Evolutionary conservation across 1,140 invertebrate genomes (phyloP), one percentile per base, ranked within the genome.

Genomic region (Nymphalis io): DNA sequence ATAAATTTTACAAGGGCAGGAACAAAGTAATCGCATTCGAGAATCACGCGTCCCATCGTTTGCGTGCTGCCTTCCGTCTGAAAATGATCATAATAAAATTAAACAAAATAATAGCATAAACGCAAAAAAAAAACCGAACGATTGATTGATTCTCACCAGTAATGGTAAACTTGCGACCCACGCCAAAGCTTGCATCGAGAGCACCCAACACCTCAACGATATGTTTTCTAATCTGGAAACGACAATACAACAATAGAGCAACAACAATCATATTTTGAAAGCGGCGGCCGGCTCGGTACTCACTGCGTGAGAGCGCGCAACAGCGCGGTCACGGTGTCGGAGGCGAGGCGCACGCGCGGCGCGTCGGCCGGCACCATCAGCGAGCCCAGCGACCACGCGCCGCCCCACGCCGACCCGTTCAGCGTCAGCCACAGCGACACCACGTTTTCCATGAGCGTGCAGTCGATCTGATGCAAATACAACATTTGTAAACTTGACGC

Each of bases 361-460:
- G 93, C 93, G 60, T 95, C 91, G 5, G 93, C 93, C 6, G 95
- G 93, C 81, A 95, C 92, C 62, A 93, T 93, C 16, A 92, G 90
- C 61, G 90, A 80, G 27, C 48, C 84, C 80, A 76, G 80, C 78
- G 76, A 84, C 80, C 83, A 87, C 44, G 84, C 76, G 44, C 71
- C 73, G 74, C 86, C 84, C 86, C 88, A 91, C 72, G 84, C 81
- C 33, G 87, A 92, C 72, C 94, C 93, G 84, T 96, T 97, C 51
- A 97, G 85, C 1, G 96, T 97, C 46, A 97, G 92, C 97, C 97
- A 98, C 65, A 97, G 91, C 64, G 97, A 95, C 5, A 98, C 89
- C 46, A 97, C 93, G 75, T 96, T 93, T 87, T 98, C 96, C 80
- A 97, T 92, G 82, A 95, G 95, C 21, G 94, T 94, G 79, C 92